A percentile compares a stretch with the other conserved stretches of the same genome.
Conservation (phyloP, 2,797 vertebrate genomes). For the Microctenopoma steveboyesi region DNA sequence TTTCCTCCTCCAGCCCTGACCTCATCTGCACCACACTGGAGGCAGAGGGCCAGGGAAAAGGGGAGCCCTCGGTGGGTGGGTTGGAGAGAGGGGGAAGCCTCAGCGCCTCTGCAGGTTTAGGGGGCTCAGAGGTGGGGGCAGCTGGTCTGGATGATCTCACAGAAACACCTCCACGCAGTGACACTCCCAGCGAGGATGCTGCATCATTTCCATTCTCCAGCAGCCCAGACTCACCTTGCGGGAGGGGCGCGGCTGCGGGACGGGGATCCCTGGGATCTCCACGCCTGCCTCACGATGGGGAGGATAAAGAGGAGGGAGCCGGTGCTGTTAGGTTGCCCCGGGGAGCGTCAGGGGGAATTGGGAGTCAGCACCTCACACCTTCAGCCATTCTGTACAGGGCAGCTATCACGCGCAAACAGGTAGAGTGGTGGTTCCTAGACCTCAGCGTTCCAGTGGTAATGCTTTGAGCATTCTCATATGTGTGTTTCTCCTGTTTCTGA, state of each 20-base stretch:
- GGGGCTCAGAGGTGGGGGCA: conserved; percentile 66
- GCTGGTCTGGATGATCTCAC: conserved; percentile 81
- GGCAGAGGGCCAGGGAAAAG: conserved; percentile 76
- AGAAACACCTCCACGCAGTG: conserved; percentile 83
- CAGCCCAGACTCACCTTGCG: conserved; percentile 89
- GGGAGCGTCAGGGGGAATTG: conserved; percentile 79
- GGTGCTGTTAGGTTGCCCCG: conserved; percentile 79
- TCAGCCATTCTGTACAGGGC: conserved; percentile 92
- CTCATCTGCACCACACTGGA: conserved; percentile 88
- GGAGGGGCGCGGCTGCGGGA: conserved; percentile 77
- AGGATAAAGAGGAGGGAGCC: conserved; percentile 83
- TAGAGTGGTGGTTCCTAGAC: conserved; percentile 43
- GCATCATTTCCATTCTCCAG: conserved; percentile 88
- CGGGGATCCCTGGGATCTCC: conserved; percentile 80
- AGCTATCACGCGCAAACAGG: conserved; percentile 93
- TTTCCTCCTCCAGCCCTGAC: conserved; percentile 90
- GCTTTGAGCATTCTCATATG: conserved; percentile 20
- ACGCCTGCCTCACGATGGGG: conserved; percentile 79
- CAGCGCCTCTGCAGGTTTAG: conserved; percentile 77
- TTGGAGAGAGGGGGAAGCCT: conserved; percentile 79
- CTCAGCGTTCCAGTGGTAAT: background rate
- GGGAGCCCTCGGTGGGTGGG: conserved; percentile 66
- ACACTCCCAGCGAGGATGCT: conserved; percentile 88
- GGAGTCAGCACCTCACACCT: conserved; percentile 89
- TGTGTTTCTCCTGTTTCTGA: conserved; percentile 36